Evolutionary conservation across 2,888 invertebrate genomes (phyloP), one percentile per base, ranked within the genome.

Genomic region (Eremobia ochroleuca): DNA sequence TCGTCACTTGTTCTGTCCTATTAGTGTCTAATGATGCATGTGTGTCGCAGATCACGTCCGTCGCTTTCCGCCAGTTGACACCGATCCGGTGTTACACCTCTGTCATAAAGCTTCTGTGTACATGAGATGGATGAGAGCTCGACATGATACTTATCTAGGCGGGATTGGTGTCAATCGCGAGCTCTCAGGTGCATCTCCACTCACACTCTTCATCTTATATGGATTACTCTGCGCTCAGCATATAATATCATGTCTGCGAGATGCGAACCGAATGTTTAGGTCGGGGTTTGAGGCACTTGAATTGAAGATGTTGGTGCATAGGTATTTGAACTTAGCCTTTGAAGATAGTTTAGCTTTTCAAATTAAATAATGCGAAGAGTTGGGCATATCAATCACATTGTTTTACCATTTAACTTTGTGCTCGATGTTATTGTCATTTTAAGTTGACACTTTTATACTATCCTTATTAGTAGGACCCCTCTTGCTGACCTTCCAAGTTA

Each of bases 51-150:
- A n/a, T 18, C 46, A 34, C n/a, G 31, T 13, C 5, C 8, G 5
- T 34, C 8, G 37, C 34, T 25, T 52, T 34, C 55, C 28, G 34
- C 49, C 28, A 49, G n/a, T 67, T 67, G 78, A 82, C 78, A 81
- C 46, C n/a, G 40, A 67, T 72, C 28, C 58, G 34, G 13, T 46
- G 28, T 31, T 11, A 18, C 59, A 25, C n/a, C 5, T 40, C 31
- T 21, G 25, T 15, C 25, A 15, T 18, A 31, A 15, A 46, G 31
- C 11, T 59, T 15, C 28, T 25, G 34, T 25, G 52, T 40, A 25
- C 40, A 49, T 4, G 58, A 3, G n/a, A 15, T 28, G 34, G 13
- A n/a, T 43, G 25, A 18, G 21, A 52, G 31, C n/a, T 66, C 18
- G 9, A 59, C 52, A n/a, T 37, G 52, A 66, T n/a, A 74, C 28